A percentile compares a stretch with the other conserved stretches of the same genome.
phyloP scores from a whole-genome alignment of 2,113 vertebrate genomes.

The Muntiacus muntjak region DNA sequence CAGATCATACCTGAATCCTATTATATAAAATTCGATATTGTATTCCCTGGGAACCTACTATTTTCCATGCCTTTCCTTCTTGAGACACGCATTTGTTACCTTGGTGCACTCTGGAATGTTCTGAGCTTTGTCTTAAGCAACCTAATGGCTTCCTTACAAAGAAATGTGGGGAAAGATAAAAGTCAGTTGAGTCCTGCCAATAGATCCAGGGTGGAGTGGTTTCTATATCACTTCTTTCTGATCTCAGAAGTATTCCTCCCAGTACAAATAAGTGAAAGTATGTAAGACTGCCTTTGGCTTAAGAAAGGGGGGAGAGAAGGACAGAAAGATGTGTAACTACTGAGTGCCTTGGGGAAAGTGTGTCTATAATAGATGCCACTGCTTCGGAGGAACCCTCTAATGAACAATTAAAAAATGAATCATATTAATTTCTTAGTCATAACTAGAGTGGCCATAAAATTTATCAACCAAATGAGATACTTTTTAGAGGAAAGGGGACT shows the following conservation, averaged over 20 bases:
- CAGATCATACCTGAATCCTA: neutral
- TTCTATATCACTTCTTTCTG: neutral
- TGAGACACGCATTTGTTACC: neutral
- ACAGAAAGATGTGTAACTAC: neutral
- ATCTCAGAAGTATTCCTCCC: neutral
- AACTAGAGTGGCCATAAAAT: neutral
- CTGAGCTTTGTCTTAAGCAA: neutral
- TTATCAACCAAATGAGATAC: neutral
- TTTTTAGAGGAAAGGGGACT: neutral
- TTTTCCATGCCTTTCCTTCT: neutral
- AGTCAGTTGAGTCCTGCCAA: neutral
- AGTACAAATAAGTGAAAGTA: neutral
- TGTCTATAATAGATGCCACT: neutral
- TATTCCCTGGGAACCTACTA: neutral
- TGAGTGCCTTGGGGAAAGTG: neutral
- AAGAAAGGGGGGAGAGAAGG: neutral
- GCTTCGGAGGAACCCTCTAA: neutral
- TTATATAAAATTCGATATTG: neutral
- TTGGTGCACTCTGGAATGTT: neutral
- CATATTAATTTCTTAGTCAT: neutral
- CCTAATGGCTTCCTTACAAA: neutral
- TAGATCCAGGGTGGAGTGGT: neutral
- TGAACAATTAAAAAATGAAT: neutral
- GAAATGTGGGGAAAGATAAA: neutral
- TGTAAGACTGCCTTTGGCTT: neutral